phyloP scores from a whole-genome alignment of 2,888 invertebrate genomes.

The Scaptomyza polygonia region DNA sequence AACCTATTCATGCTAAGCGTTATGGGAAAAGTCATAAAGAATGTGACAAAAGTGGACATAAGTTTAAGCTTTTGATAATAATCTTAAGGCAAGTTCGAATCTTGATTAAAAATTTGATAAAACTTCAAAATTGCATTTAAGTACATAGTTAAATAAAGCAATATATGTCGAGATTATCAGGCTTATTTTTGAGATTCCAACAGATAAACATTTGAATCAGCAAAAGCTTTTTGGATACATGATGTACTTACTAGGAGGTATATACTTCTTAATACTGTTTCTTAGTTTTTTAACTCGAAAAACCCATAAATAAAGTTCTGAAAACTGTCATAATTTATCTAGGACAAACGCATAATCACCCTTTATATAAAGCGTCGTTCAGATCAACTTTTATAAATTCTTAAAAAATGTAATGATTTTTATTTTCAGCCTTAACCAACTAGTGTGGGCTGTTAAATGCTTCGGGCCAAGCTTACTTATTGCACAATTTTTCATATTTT shows the following conservation, averaged over 20 bases:
- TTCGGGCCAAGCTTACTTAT: slow-evolving; percentile 58
- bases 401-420: neutral
- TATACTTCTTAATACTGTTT: no score
- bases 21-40: neutral
- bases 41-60: neutral
- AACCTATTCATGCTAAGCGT: neutral
- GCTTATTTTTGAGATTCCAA: no score
- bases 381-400: neutral
- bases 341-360: neutral
- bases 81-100: neutral
- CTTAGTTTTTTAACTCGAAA: no score
- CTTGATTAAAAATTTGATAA: neutral
- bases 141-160: no score
- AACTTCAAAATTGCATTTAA: neutral
- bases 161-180: no score
- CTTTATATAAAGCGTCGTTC: neutral
- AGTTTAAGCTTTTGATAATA: neutral
- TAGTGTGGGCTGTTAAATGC: slow-evolving; percentile 39
- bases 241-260: no score
- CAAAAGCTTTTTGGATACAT: no score
- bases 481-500: slow-evolving; percentile 78
- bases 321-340: neutral
- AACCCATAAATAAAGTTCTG: neutral
- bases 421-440: slow-evolving; percentile 15
- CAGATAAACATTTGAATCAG: no score